phyloP scores from a whole-genome alignment of 2,113 vertebrate species.

The Hypocryptadius cinnamomeus region DNA sequence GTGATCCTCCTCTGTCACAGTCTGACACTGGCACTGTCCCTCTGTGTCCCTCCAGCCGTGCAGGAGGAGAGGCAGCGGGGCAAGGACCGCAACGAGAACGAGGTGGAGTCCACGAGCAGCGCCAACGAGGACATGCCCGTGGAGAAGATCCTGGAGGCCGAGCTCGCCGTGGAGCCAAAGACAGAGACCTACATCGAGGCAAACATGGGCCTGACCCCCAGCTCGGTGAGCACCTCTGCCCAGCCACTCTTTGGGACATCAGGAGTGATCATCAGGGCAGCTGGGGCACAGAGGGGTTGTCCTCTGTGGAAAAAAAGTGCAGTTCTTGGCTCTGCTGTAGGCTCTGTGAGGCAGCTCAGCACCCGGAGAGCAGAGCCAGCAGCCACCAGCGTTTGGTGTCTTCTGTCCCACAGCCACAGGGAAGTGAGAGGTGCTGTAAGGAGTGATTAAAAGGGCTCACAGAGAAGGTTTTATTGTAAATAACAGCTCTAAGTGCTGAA shows the following conservation, averaged over 20 bases:
- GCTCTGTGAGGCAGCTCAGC: neutral
- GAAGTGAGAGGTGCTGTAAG: neutral
- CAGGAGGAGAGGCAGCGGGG: constrained; percentile 97
- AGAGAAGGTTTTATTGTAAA: neutral
- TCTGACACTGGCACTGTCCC: neutral
- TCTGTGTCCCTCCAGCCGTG: constrained; percentile 77
- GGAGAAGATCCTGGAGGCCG: constrained; percentile 96
- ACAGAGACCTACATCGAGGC: constrained; percentile 96
- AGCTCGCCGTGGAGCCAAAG: constrained; percentile 96
- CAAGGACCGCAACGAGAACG: constrained; percentile 90
- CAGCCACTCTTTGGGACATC: neutral
- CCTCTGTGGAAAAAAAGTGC: neutral
- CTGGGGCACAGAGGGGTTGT: neutral
- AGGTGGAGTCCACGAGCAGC: constrained; percentile 90
- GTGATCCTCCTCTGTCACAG: neutral
- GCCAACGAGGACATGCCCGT: constrained; percentile 98
- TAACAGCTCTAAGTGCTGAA: neutral
- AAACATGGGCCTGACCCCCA: constrained; percentile 84
- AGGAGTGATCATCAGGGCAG: neutral
- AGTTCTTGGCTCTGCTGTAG: neutral
- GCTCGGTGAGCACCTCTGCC: constrained; percentile 77
- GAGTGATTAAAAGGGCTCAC: neutral
- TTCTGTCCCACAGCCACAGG: neutral
- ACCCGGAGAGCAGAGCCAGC: neutral
- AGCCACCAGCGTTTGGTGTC: neutral